phyloP scores from a whole-genome alignment of 35 echinoderm and acorn worm species.

The Acanthaster planci region DNA sequence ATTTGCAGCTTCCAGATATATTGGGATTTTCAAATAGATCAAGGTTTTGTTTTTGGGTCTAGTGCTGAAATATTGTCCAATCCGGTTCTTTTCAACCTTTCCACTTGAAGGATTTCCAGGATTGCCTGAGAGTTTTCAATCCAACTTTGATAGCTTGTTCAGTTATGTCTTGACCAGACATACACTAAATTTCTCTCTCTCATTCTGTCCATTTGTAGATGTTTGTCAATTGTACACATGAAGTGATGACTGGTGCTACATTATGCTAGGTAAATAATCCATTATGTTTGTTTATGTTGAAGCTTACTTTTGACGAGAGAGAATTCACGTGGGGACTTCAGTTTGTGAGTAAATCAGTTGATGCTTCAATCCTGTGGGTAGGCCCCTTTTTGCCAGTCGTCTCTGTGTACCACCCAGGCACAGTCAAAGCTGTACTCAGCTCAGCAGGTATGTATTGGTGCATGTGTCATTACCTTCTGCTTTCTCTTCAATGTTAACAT shows the following conservation, averaged over 20 bases:
- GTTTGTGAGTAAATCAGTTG: not conserved
- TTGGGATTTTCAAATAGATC: too few species aligned
- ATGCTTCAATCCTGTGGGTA: not conserved
- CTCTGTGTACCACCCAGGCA: not conserved
- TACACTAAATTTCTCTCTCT: too few species aligned
- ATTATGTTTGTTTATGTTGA: not conserved
- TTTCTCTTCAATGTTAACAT: not conserved
- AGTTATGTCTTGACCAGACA: too few species aligned
- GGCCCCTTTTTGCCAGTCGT: slow-evolving; percentile 14
- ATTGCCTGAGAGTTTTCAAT: too few species aligned
- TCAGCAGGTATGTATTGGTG: not conserved
- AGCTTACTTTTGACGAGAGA: slow-evolving; percentile 5
- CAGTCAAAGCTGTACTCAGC: slow-evolving; percentile 27
- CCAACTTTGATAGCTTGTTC: too few species aligned
- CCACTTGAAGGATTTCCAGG: too few species aligned
- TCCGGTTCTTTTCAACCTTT: too few species aligned
- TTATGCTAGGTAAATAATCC: too few species aligned
- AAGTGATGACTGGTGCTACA: not conserved
- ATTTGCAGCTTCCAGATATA: too few species aligned
- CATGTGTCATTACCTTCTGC: not conserved
- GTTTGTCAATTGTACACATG: not conserved
- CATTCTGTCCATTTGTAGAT: too few species aligned
- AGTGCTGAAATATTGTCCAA: too few species aligned
- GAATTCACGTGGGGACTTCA: not conserved
- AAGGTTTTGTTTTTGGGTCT: too few species aligned